A percentile compares a stretch with the other conserved stretches of the same genome.
phyloP scores from a whole-genome alignment of 2,888 invertebrate species.

The Copidosoma aretas region DNA sequence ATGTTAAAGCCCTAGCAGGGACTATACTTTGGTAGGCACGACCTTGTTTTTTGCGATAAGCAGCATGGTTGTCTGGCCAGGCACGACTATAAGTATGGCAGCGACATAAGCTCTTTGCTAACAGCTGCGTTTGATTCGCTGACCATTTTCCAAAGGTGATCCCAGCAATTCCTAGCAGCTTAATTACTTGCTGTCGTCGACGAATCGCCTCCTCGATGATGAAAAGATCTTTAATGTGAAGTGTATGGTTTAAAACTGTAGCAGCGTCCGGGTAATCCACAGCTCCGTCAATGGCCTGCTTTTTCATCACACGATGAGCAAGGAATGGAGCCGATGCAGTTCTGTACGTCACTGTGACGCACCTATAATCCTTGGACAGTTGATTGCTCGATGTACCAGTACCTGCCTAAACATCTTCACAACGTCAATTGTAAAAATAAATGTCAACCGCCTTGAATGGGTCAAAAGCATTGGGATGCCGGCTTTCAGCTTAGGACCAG shows the following conservation, averaged over 20 bases:
- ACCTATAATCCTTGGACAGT: neutral
- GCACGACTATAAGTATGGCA: no score
- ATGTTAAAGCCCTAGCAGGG: no score
- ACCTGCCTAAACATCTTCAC: slow-evolving; percentile 4
- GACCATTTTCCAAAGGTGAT: neutral
- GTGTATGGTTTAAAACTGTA: neutral
- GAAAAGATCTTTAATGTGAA: no score
- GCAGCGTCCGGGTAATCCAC: neutral
- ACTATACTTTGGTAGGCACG: no score
- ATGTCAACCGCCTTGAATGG: neutral
- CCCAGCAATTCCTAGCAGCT: neutral
- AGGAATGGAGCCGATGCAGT: neutral
- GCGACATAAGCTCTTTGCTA: no score
- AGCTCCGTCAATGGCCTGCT: neutral
- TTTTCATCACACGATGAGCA: neutral
- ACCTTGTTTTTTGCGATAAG: no score
- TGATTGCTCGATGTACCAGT: neutral
- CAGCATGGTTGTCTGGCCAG: no score
- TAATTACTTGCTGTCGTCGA: neutral
- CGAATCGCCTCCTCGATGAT: neutral
- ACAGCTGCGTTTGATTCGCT: neutral
- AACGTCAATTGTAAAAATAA: neutral
- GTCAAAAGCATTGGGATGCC: neutral
- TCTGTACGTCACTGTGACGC: neutral
- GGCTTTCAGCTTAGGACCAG: neutral